A percentile compares a stretch with the other conserved stretches of the same genome.
Conservation (phyloP, 2,888 invertebrate genomes). For the Scotopteryx bipunctaria region DNA sequence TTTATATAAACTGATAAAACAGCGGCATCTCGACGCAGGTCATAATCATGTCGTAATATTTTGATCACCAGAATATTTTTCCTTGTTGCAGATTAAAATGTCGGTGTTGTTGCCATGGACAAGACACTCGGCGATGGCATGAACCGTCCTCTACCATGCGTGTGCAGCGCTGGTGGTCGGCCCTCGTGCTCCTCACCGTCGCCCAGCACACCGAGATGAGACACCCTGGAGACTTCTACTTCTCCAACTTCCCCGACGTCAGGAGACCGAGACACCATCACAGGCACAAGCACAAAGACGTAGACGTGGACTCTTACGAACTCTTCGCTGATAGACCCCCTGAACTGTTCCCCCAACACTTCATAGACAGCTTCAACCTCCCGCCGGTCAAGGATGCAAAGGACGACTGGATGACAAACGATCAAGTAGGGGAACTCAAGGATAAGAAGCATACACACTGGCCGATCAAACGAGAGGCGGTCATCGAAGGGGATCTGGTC, state of each 20-base stretch:
- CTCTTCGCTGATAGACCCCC: slow-evolving; percentile 44
- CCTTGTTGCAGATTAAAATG: slow-evolving; percentile 71
- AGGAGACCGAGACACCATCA: slow-evolving; percentile 57
- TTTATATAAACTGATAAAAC: too few relatives aligned
- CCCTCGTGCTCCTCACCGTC: slow-evolving; percentile 59
- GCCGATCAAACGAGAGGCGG: slow-evolving; percentile 94
- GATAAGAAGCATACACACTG: slow-evolving; percentile 81
- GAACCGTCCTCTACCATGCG: slow-evolving; percentile 65
- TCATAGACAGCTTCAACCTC: slow-evolving; percentile 50
- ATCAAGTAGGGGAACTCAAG: slow-evolving; percentile 68
- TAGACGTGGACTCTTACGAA: slow-evolving; percentile 40
- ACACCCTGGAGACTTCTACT: slow-evolving; percentile 46
- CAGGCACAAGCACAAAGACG: slow-evolving; percentile 66
- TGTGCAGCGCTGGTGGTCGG: slow-evolving; percentile 64
- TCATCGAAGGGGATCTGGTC: slow-evolving; percentile 93
- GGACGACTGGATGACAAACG: slow-evolving; percentile 68
- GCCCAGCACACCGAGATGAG: slow-evolving; percentile 65
- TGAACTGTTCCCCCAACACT: slow-evolving; percentile 47
- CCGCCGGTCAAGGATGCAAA: slow-evolving; percentile 50
- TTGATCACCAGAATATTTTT: too few relatives aligned
- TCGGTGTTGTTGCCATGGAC: slow-evolving; percentile 52
- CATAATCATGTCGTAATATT: too few relatives aligned
- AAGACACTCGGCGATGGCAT: slow-evolving; percentile 61
- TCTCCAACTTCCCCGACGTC: slow-evolving; percentile 34
- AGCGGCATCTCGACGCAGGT: too few relatives aligned